These are phyloP conservation scores for Gibbula magus DNA, from an alignment of 2,888 invertebrate genomes.

Conservation along the genomic window DNA sequence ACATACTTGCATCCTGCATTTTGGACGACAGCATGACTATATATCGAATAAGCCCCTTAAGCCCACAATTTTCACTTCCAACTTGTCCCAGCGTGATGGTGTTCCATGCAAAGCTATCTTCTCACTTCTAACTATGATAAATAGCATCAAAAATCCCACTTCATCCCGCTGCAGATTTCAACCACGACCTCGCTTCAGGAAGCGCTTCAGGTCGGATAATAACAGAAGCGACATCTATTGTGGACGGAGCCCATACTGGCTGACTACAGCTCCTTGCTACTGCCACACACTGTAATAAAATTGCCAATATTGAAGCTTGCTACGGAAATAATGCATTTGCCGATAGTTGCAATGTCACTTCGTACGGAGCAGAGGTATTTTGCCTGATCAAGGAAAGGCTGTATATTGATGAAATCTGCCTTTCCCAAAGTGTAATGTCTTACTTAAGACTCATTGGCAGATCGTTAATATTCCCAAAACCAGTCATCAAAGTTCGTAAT, in stretches of 20 bases:
- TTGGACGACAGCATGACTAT: too few species aligned
- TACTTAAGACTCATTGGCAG: not conserved
- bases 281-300: conserved; percentile 12
- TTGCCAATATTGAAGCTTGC: conserved; percentile 2
- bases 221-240: not conserved
- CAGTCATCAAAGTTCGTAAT: not conserved
- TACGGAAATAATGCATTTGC: conserved; percentile 21
- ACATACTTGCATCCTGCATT: too few species aligned
- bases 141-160: not conserved
- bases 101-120: too few species aligned
- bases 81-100: not conserved
- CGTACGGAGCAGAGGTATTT: not conserved
- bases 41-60: too few species aligned
- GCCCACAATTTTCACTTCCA: not conserved
- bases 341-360: conserved; percentile 13
- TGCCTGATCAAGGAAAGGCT: not conserved
- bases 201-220: not conserved
- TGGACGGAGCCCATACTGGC: not conserved
- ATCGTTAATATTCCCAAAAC: conserved; percentile 1
- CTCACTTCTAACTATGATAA: too few species aligned
- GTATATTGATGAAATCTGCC: not conserved
- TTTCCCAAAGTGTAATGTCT: not conserved
- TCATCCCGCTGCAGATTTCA: not conserved
- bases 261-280: not conserved
- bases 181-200: not conserved